phyloP scores from a whole-genome alignment of 2,888 invertebrate genomes.

The Clostera curtula region DNA sequence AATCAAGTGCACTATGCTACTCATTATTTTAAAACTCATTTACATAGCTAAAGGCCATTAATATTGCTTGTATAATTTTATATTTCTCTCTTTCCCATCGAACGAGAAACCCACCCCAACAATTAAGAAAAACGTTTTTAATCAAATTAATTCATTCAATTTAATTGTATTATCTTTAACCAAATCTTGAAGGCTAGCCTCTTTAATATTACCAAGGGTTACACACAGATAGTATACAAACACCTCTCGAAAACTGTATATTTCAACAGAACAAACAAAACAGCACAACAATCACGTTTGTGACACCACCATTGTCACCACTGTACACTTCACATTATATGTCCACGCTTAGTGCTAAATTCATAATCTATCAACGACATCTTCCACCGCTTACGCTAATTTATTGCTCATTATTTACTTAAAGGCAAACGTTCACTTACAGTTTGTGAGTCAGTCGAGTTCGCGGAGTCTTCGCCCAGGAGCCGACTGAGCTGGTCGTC shows the following conservation, averaged over 20 bases:
- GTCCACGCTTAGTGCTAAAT: conserved; percentile 31
- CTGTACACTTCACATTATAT: conserved; percentile 41
- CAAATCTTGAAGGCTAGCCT: no score
- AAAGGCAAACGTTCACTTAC: conserved; percentile 59
- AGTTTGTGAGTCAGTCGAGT: conserved; percentile 51
- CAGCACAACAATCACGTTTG: conserved; percentile 25
- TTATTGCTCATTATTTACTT: conserved; percentile 54
- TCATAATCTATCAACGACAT: conserved; percentile 33
- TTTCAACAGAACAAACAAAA: conserved; percentile 26
- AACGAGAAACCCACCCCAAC: no score
- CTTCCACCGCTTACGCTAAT: conserved; percentile 23
- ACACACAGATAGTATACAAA: conserved; percentile 29
- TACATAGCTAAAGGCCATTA: no score
- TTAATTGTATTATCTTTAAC: no score
- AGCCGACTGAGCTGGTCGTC: conserved; percentile 53
- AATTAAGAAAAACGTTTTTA: no score
- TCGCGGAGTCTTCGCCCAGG: conserved; percentile 51
- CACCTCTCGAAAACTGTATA: conserved; percentile 28
- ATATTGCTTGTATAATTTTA: no score
- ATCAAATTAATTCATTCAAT: no score
- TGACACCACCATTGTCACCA: conserved; percentile 20
- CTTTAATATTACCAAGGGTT: conserved; percentile 21
- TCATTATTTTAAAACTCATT: no score
- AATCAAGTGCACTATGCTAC: no score
- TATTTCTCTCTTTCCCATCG: no score